Evolutionary conservation across 2,113 vertebrate genomes (phyloP), one percentile per base, ranked within the genome.

Genomic region (Edolisoma coerulescens): DNA sequence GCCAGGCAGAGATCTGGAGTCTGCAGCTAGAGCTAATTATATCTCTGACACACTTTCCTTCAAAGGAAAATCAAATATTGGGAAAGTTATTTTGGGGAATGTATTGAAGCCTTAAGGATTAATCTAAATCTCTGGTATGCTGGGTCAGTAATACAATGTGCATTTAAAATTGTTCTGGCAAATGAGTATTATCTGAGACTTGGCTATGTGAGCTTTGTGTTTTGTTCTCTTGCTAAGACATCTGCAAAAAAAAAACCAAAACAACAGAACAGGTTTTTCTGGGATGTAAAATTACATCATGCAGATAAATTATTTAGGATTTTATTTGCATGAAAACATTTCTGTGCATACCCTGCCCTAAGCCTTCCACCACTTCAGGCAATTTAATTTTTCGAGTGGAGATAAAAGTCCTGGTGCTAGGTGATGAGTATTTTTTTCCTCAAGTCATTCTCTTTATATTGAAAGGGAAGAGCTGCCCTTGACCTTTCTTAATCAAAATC

Each of bases 401-500:
- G 60, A 82, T 84, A 60, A 70, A 77, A 91, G 70, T 87, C 44
- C 39, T 70, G 23, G 39, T 90, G 76, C 44, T 80, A 81, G 70
- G 89, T 73, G 81, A 68, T 95, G 92, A 94, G 56, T 77, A 27
- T 28, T 73, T 87, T 89, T 87, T 65, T 23, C 68, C 47, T 85
- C 3, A 22, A 85, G 81, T 82, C 35, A 42, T 77, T 76, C 70
- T 41, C 30, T 68, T 78, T 77, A 28, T 91, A 85, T 50, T 85
- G 71, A 52, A 90, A 93, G 39, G 39, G 39, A 86, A 60, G 54
- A 86, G 35, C 79, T 74, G 69, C 49, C 76, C 83, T 93, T 93
- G 73, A 84, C 85, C 88, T 95, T 95, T 79, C 92, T 80, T 96
- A 93, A 96, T 93, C 92, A 94, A 93, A 93, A 95, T 86, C 82